Evolutionary conservation across 2,113 vertebrate genomes (phyloP).

Genomic region (Chionomys nivalis): DNA sequence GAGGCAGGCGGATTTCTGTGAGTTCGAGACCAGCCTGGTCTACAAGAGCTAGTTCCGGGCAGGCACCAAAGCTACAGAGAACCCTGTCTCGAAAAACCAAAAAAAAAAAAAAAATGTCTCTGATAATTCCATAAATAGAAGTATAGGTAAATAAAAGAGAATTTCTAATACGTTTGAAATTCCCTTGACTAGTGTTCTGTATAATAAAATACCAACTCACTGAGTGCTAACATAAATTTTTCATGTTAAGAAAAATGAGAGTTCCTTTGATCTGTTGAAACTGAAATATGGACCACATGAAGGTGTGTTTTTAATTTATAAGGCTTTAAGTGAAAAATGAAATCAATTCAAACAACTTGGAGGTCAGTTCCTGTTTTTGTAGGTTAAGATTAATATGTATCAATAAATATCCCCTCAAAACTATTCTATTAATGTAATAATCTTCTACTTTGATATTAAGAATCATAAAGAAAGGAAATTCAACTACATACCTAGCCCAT

Average conservation of each 20-base stretch:
- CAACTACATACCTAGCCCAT: neutral
- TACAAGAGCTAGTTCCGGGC: too few relatives aligned
- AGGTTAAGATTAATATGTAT: conserved; percentile 24
- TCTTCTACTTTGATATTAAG: conserved; percentile 11
- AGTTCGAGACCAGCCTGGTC: too few relatives aligned
- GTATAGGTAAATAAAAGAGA: neutral
- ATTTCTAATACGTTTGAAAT: neutral
- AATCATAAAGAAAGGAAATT: neutral
- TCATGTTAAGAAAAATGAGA: conserved; percentile 35
- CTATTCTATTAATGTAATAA: neutral
- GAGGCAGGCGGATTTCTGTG: too few relatives aligned
- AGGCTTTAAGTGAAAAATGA: neutral
- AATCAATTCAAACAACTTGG: conserved; percentile 17
- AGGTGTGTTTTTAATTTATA: conserved; percentile 36
- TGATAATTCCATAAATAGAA: neutral
- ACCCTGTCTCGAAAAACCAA: too few relatives aligned
- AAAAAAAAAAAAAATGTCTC: neutral
- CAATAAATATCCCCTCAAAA: neutral
- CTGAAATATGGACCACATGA: neutral
- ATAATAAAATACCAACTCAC: conserved; percentile 5
- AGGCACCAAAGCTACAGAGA: too few relatives aligned
- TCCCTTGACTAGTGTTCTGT: neutral
- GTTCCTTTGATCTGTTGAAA: neutral
- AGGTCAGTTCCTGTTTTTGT: neutral
- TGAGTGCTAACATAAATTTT: conserved; percentile 36